These are phyloP conservation scores for Odontamblyopus lacepedii DNA, from an alignment of 2,797 vertebrate genomes.

Conservation along the genomic window DNA sequence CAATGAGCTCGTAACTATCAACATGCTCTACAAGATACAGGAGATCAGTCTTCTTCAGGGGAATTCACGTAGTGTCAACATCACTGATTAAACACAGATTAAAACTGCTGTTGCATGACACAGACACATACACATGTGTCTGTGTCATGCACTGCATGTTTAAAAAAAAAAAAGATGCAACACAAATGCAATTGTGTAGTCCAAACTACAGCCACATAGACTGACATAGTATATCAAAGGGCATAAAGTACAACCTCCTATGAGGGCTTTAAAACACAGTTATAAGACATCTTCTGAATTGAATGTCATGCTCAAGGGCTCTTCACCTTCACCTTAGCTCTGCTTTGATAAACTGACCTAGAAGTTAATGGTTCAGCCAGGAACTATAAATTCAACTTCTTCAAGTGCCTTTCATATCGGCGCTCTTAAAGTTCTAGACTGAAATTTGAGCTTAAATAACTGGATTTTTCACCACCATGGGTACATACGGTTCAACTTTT, in stretches of 20 bases:
- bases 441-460: neutral
- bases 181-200: neutral
- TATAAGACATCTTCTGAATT: neutral
- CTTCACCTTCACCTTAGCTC: constrained; percentile 33
- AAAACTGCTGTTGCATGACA: neutral
- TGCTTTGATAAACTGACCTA: constrained; percentile 32
- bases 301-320: constrained; percentile 44
- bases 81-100: neutral
- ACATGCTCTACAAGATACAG: neutral
- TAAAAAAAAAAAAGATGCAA: neutral
- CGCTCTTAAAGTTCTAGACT: neutral
- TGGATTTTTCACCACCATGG: neutral
- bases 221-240: neutral
- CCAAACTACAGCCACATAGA: neutral
- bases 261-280: neutral
- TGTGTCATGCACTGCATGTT: neutral
- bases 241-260: neutral
- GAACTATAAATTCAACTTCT: constrained; percentile 8
- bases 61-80: neutral
- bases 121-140: neutral
- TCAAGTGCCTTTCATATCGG: neutral
- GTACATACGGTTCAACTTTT: neutral
- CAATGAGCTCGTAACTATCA: constrained; percentile 2
- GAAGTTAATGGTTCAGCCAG: constrained; percentile 16
- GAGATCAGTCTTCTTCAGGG: constrained; percentile 6